These are phyloP conservation scores for Physocephala rufipes DNA, from an alignment of 2,888 invertebrate genomes.

Conservation along the genomic window DNA sequence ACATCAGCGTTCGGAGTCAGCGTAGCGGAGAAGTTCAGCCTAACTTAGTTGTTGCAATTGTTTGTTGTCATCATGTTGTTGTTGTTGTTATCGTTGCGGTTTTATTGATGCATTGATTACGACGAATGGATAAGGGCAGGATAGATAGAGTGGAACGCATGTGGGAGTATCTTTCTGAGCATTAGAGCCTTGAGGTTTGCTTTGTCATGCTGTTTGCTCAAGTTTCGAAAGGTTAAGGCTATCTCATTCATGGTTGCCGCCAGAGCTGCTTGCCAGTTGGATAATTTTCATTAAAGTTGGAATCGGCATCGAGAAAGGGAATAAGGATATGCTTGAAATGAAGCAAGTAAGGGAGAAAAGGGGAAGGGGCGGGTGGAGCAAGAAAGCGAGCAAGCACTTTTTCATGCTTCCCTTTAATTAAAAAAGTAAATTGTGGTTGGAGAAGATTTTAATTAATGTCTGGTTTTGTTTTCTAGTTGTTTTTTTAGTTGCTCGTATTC, in stretches of 20 bases:
- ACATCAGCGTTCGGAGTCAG: background rate
- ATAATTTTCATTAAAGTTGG: background rate
- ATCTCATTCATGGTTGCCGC: background rate
- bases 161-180: background rate
- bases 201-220: background rate
- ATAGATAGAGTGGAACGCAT: background rate
- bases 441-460: too few relatives aligned
- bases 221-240: background rate
- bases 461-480: too few relatives aligned
- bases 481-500: too few relatives aligned
- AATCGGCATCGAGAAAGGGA: too few relatives aligned
- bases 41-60: too few relatives aligned
- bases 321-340: too few relatives aligned
- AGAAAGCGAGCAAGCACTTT: too few relatives aligned
- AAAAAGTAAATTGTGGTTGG: too few relatives aligned
- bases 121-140: background rate
- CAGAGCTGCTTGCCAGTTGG: background rate
- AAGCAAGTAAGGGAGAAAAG: too few relatives aligned
- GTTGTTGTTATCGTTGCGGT: background rate
- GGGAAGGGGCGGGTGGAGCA: too few relatives aligned
- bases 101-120: slow-evolving; percentile 2
- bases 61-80: background rate
- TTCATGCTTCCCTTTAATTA: too few relatives aligned
- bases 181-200: background rate
- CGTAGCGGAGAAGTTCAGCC: background rate